A percentile compares a stretch with the other conserved stretches of the same genome.
These are phyloP conservation scores for Prionailurus bengalensis DNA, from an alignment of 2,113 vertebrate species.

Conservation along the genomic window DNA sequence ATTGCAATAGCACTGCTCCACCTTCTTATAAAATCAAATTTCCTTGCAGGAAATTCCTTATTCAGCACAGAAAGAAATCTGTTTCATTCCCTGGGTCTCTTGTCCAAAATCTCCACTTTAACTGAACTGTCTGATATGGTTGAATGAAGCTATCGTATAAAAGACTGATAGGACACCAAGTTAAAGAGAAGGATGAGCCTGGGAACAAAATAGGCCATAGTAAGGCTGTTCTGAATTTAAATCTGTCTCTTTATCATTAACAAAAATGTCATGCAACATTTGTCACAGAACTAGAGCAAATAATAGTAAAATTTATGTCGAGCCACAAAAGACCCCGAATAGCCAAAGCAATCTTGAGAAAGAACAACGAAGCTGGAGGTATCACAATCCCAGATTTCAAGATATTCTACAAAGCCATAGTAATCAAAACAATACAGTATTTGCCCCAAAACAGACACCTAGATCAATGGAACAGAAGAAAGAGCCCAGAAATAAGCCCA, in stretches of 20 bases:
- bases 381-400: neutral
- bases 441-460: neutral
- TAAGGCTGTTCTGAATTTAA: neutral
- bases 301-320: neutral
- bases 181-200: neutral
- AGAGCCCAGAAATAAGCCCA: neutral
- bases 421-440: neutral
- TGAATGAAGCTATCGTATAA: fast-evolving
- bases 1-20: neutral
- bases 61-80: neutral
- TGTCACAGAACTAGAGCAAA: neutral
- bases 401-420: neutral
- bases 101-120: neutral
- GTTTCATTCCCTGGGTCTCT: neutral
- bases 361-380: neutral
- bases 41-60: neutral
- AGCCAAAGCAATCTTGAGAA: neutral
- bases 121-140: neutral
- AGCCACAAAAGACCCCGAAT: neutral
- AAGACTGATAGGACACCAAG: neutral
- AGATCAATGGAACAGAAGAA: neutral
- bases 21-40: neutral
- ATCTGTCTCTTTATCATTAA: neutral
- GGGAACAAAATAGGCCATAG: fast-evolving
- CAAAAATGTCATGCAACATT: neutral